Base-by-base conservation (phyloP, 2,888 invertebrate genomes). In the Drosophila austrosaltans region DNA sequence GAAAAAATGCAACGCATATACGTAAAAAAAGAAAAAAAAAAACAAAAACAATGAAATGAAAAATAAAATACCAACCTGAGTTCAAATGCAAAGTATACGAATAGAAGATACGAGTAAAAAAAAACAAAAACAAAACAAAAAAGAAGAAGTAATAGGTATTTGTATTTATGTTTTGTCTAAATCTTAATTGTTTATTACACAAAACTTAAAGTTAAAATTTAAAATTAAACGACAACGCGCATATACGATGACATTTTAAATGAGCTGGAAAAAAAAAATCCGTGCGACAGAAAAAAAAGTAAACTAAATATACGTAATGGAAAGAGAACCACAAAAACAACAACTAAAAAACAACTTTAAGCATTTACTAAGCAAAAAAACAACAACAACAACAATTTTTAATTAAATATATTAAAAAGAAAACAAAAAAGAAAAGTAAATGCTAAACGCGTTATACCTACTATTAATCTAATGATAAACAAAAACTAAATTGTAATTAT, bases 21-120 rank as follows among this genome's bases (percentile, higher is more conserved):
- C 87, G 88, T 86, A 89, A 89, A 75, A 81, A 69, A 78, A 74
- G 75, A 73, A 76, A 74, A 79, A 71, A 58, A 10, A 7, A 22
- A 48, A 80, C 63, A 63, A 65, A 72, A 72, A 62, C 60, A 36
- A 30, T 5, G 30, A 30, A 36, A 36, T 36, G 36, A 36, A 36
- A 36, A 36, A 36, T 36, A 8, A 36, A 65, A 82, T 77, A 90
- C 88, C 90, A 92, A 92, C 91, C 91, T 92, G 89, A 92, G 92
- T 92, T 92, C 92, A 92, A 92, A 92, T 92, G 89, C 91, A 91
- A 91, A 91, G 92, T 92, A 92, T 92, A 92, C 92, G 92, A 92
- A 90, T 83, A 87, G 87, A 82, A 82, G 79, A 78, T 88, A 82
- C 88, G 88, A 90, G 87, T 87, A 53, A 69, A 74, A n/a, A n/a